Base-by-base conservation (phyloP, 2,888 invertebrate species). In the Xylota sylvarum region DNA sequence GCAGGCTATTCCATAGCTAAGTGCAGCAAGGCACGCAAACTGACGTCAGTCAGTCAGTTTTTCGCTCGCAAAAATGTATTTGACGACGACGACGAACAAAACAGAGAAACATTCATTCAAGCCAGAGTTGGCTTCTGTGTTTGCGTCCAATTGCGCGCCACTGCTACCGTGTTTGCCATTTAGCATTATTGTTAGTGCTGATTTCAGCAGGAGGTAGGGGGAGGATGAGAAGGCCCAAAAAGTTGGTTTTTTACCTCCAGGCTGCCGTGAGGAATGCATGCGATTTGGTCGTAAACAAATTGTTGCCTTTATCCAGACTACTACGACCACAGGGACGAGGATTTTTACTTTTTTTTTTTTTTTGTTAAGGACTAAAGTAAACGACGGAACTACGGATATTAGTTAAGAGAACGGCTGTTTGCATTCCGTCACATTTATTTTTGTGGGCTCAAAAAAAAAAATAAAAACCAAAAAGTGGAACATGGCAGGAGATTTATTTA, bases 1-100 rank as follows among this genome's bases (percentile, higher is more conserved):
- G 74, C 64, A 80, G 74, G 84, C 40, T 85, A 43, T 74, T 64
- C 64, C 64, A 70, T 55, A 46, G 56, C 70, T 76, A 85, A 85
- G 70, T 85, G 69, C 84, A 85, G 69, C 80, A 80, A 85, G 19
- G 76, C 84, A 85, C 84, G 84, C 84, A 80, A 85, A 76, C 84
- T 70, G 80, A 76, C 79, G 69, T 69, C 50, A 80, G 65, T 77
- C 77, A 72, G 69, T 84, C 73, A 79, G 69, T 73, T 56, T 60
- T 58, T 32, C n/a, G 67, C 48, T 23, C 10, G 48, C n/a, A 14
- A 67, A 74, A 67, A 62, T 62, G 43, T 62, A 35, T 64, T 80
- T 72, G 73, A 74, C 50, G 79, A 70, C 43, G 72, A 23, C 35
- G 60, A 40, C 35, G 60, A 43, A 50, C 58, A 17, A 73, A 23